These are phyloP conservation scores for Epinephelus awoara DNA, from an alignment of 2,797 vertebrate species.

Conservation along the genomic window DNA sequence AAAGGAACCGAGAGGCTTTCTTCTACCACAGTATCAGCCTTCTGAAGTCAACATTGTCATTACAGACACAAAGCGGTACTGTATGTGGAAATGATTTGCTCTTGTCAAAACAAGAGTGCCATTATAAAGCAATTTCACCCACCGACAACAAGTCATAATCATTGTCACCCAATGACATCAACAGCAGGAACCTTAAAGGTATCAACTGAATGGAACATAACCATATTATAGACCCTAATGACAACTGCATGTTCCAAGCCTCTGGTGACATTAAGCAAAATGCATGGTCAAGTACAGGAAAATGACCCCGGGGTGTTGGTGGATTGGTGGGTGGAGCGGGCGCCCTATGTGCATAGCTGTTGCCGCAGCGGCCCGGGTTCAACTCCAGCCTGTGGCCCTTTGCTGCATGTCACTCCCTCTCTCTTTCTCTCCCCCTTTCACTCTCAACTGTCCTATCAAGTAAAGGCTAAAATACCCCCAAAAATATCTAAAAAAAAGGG, in stretches of 20 bases:
- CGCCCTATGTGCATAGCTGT: no score
- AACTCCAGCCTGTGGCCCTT: no score
- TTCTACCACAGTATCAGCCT: background rate
- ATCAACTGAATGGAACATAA: background rate
- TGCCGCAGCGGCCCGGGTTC: no score
- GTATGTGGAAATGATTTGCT: background rate
- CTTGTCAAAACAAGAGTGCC: background rate
- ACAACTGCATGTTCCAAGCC: background rate
- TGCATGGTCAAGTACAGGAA: background rate
- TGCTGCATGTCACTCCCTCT: no score
- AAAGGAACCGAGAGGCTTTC: slow-evolving; percentile 3
- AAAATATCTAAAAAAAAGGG: no score
- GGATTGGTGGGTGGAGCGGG: no score
- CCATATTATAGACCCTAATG: background rate
- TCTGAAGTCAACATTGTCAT: slow-evolving; percentile 1
- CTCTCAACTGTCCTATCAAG: no score
- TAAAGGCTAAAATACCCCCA: no score
- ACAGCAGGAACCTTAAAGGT: background rate
- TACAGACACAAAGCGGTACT: background rate
- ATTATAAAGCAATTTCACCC: background rate
- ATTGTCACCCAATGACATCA: background rate
- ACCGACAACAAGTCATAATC: background rate
- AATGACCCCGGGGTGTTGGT: no score
- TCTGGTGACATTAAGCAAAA: background rate
- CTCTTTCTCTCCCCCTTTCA: no score